These are phyloP conservation scores for Kradibia gibbosae DNA, from an alignment of 1,140 invertebrate species.

Conservation along the genomic window DNA sequence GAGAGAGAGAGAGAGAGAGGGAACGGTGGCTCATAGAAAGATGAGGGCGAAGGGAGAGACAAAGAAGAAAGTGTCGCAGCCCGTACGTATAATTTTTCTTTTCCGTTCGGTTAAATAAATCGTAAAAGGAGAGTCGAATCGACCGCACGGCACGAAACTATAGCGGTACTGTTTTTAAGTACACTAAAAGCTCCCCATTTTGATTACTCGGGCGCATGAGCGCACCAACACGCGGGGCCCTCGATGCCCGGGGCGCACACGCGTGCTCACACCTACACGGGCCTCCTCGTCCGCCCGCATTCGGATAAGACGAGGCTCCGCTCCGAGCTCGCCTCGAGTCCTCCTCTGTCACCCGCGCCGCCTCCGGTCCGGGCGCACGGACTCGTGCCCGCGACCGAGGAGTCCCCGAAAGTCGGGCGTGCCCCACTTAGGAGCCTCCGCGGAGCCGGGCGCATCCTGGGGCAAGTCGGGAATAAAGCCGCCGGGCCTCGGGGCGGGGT, in stretches of 20 bases:
- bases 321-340: constrained; percentile 2
- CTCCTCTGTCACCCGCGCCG: background rate
- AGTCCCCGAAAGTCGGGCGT: background rate
- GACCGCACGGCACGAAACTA: constrained; percentile 9
- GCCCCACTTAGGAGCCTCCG: background rate
- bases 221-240: background rate
- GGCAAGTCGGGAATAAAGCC: background rate
- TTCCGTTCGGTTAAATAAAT: background rate
- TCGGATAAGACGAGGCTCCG: constrained; percentile 53
- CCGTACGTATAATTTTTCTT: background rate
- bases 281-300: constrained; percentile 51
- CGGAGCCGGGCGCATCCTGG: background rate
- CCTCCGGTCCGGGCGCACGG: background rate
- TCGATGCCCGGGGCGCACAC: background rate
- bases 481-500: constrained; percentile 12
- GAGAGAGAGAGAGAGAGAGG: background rate
- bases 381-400: background rate
- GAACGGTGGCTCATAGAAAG: background rate
- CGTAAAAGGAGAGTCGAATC: constrained; percentile 8
- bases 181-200: constrained; percentile 38
- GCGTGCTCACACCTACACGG: background rate
- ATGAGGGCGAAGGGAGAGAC: background rate
- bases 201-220: constrained; percentile 9
- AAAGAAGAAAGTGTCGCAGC: background rate
- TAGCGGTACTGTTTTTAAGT: constrained; percentile 31